These are phyloP conservation scores for Idaea straminata DNA, from an alignment of 2,888 invertebrate species.

Conservation along the genomic window DNA sequence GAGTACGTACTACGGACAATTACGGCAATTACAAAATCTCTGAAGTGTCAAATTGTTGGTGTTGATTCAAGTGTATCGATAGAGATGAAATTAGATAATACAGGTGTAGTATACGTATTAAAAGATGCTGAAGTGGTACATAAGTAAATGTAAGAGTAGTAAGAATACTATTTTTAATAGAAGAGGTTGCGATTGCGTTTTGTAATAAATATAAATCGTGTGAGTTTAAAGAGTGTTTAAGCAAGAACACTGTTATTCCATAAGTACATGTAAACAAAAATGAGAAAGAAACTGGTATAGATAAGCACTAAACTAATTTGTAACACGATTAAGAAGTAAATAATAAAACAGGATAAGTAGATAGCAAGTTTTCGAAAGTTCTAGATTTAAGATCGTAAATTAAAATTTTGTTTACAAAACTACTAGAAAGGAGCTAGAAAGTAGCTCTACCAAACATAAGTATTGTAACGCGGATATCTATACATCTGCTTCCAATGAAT, in stretches of 20 bases:
- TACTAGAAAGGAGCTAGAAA: constrained; percentile 35
- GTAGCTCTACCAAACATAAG: constrained; percentile 13
- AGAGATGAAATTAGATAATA: constrained; percentile 5
- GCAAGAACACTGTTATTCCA: not conserved
- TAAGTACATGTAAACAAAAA: not conserved
- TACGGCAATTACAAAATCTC: constrained; percentile 1
- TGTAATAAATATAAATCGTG: no score
- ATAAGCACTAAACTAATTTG: no score
- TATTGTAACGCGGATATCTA: constrained; percentile 19
- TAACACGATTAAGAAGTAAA: no score
- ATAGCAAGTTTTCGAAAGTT: constrained; percentile 15
- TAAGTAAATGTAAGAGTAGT: no score
- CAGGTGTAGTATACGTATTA: not conserved
- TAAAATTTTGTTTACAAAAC: constrained; percentile 15
- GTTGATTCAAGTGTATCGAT: not conserved
- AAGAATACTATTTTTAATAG: no score
- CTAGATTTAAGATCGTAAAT: constrained; percentile 5
- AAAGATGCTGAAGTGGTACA: no score
- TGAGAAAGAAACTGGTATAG: not conserved
- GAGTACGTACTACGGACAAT: constrained; percentile 1
- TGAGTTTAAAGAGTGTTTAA: not conserved
- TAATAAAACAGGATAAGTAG: no score
- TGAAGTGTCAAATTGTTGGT: not conserved
- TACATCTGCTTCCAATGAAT: constrained; percentile 22
- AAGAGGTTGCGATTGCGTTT: no score